phyloP scores from a whole-genome alignment of 37 sponge, comb jelly and placozoan species.

The Aplysina aerophoba region DNA sequence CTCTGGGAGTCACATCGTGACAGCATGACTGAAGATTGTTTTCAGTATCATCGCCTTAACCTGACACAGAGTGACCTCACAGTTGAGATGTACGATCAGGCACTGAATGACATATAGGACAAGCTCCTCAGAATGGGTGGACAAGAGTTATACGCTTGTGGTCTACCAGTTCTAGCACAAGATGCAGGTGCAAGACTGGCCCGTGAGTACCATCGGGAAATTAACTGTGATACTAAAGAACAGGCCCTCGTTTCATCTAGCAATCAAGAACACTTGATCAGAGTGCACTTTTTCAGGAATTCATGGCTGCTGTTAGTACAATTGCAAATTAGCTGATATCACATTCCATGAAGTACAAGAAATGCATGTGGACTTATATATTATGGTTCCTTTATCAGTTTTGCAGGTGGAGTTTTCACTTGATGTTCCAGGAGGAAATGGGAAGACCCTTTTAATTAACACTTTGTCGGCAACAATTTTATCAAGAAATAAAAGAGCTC shows the following conservation, averaged over 20 bases:
- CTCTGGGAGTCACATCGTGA: conserved; percentile 30
- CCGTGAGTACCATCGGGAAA: conserved; percentile 4
- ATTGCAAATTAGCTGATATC: too few relatives aligned
- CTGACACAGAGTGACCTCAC: conserved; percentile 1
- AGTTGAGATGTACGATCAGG: conserved; percentile 30
- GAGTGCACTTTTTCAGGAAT: too few relatives aligned
- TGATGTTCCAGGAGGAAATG: conserved; percentile 45
- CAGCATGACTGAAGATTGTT: conserved; percentile 45
- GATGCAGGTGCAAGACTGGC: neutral
- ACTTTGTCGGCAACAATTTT: conserved; percentile 21
- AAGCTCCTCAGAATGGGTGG: conserved; percentile 35
- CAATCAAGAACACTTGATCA: neutral
- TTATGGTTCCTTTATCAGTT: neutral
- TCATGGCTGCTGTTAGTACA: too few relatives aligned
- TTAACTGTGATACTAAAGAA: neutral
- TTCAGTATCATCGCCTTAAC: conserved; percentile 5
- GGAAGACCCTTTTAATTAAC: conserved; percentile 56
- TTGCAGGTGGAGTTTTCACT: conserved; percentile 26
- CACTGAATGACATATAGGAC: conserved; percentile 18
- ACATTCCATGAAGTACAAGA: too few relatives aligned
- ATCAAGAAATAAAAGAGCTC: conserved; percentile 19
- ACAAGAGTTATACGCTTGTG: conserved; percentile 7
- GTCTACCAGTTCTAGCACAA: conserved; percentile 38
- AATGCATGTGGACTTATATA: too few relatives aligned
- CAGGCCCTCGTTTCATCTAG: neutral